A percentile compares a stretch with the other conserved stretches of the same genome.
phyloP scores from a whole-genome alignment of 2,888 invertebrate species.

The Listrodromus nycthemerus region DNA sequence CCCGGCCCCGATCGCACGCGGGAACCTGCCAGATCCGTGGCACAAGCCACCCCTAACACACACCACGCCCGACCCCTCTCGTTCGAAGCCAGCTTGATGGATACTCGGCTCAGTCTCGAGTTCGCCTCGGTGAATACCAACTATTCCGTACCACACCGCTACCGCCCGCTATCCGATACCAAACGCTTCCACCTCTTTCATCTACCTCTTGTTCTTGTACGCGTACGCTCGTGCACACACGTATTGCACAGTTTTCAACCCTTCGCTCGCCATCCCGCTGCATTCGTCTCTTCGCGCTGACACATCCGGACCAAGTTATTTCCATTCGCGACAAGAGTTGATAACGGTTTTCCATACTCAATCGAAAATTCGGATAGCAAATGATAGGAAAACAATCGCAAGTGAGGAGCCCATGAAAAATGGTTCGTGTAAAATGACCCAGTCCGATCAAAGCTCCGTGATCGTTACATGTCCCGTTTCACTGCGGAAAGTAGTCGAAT shows the following conservation, averaged over 20 bases:
- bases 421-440: too few relatives aligned
- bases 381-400: too few relatives aligned
- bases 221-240: constrained; percentile 10
- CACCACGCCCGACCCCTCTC: constrained; percentile 46
- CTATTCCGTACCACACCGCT: constrained; percentile 49
- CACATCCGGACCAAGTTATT: constrained; percentile 46
- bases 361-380: too few relatives aligned
- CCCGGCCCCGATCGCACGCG: constrained; percentile 50
- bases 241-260: constrained; percentile 56
- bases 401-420: too few relatives aligned
- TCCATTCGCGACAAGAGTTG: constrained; percentile 33
- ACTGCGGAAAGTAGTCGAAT: too few relatives aligned
- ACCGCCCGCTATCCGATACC: constrained; percentile 5
- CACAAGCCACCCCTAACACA: constrained; percentile 61
- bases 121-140: constrained; percentile 65
- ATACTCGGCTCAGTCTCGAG: constrained; percentile 68
- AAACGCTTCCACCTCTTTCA: constrained; percentile 48
- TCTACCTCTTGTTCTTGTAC: constrained; percentile 40
- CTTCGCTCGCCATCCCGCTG: background rate
- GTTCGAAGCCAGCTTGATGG: constrained; percentile 67
- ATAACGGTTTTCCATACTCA: background rate
- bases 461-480: too few relatives aligned
- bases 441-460: too few relatives aligned
- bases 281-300: constrained; percentile 24
- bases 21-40: constrained; percentile 69